phyloP scores from a whole-genome alignment of 2,888 invertebrate genomes.

The Meteorus colon region DNA sequence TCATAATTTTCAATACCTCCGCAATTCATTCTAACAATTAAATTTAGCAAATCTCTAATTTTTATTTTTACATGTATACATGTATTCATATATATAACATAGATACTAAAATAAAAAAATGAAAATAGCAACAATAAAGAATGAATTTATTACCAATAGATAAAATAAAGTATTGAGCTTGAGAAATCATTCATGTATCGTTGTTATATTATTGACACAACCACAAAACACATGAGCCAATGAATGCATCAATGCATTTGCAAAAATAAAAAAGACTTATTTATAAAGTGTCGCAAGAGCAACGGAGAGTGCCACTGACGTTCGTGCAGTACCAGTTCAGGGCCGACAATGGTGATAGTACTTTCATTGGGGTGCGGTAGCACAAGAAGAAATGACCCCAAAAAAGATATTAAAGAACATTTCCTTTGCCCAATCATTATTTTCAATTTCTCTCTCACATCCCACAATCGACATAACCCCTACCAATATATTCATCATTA shows the following conservation, averaged over 20 bases:
- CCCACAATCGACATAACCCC: too few species aligned
- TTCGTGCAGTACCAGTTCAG: conserved; percentile 39
- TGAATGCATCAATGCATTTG: conserved; percentile 36
- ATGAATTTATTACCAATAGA: conserved; percentile 23
- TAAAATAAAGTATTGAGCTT: conserved; percentile 22
- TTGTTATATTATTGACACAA: conserved; percentile 14
- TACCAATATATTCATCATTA: too few species aligned
- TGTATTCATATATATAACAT: background rate
- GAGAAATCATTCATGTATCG: conserved; percentile 25
- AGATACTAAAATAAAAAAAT: background rate
- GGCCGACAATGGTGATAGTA: conserved; percentile 33
- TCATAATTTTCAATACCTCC: too few species aligned
- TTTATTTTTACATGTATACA: background rate
- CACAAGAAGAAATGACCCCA: too few species aligned
- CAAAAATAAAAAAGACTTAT: conserved; percentile 47
- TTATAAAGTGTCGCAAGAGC: conserved; percentile 46
- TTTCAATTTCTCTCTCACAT: too few species aligned
- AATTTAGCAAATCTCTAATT: background rate
- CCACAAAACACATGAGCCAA: conserved; percentile 23
- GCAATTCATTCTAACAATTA: background rate
- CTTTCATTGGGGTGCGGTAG: background rate
- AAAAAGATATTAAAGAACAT: background rate
- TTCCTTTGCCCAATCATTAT: background rate
- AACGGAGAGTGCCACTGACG: conserved; percentile 39
- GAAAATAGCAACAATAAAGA: conserved; percentile 13